Base-by-base conservation (phyloP, 2,888 invertebrate genomes). In the Andrena dorsata region DNA sequence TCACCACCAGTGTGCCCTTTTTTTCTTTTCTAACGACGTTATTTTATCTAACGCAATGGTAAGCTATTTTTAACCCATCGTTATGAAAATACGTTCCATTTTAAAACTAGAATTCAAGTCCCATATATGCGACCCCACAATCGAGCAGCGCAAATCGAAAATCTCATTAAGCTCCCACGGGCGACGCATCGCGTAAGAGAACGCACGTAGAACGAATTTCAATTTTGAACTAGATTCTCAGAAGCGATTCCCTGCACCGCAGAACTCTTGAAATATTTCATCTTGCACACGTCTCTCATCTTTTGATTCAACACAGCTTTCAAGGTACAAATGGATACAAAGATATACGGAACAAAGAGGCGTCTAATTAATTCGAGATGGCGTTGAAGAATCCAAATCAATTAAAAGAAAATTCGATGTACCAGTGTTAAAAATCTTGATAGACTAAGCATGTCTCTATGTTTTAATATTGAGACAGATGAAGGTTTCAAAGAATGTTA, bases 71-170 rank as follows among this genome's bases (percentile, higher is more conserved):
- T 41, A 16, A 10, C 20, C 13, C 2, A 8, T 5, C 4, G 13
- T 64, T n/a, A 8, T 28, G 16, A 2, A 26, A 30, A 76, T 10
- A 61, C 47, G 30, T 26, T n/a, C 2, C n/a, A 2, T 2, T 5
- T 41, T 10, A 10, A 23, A 20, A 53, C 53, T 71, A 53, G 80
- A 80, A 80, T 80, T 80, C 80, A 80, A 35, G 26, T 60, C 47
- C 41, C 28, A 60, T 28, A 35, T 47, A 65, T 8, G 61, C 47
- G 28, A 71, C 63, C 47, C 61, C 35, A 53, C 72, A 65, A 79
- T 79, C 80, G 80, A 68, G 66, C 72, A 80, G 80, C 80, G 72
- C 56, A 72, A 80, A 79, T 80, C 80, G 80, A 66, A 58, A 60
- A 30, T 30, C 71, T 47, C 30, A 51, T 64, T 58, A 78, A 60